Evolutionary conservation across 2,113 vertebrate genomes (phyloP).

Genomic region (Ascaphus truei): DNA sequence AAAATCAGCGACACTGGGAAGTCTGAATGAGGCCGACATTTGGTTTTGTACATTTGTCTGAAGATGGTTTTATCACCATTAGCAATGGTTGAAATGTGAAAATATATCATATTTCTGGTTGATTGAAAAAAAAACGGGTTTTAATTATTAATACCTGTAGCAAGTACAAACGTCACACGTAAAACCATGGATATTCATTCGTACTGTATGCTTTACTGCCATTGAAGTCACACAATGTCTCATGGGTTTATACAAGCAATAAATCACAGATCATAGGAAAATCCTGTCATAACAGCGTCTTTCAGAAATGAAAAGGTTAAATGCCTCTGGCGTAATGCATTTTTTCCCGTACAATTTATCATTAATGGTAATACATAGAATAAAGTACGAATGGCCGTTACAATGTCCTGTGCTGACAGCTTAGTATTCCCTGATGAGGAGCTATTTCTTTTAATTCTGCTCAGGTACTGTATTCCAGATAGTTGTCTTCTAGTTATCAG

Average conservation of each 20-base stretch:
- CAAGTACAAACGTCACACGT: too few relatives aligned
- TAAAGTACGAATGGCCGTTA: neutral
- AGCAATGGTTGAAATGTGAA: too few relatives aligned
- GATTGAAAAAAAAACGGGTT: too few relatives aligned
- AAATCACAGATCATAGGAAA: neutral
- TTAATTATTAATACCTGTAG: too few relatives aligned
- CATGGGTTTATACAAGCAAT: neutral
- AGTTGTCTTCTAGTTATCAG: conserved; percentile 28
- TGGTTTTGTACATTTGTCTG: too few relatives aligned
- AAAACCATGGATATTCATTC: neutral
- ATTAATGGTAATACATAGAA: neutral
- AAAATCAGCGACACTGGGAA: too few relatives aligned
- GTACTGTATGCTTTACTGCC: neutral
- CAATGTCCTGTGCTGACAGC: neutral
- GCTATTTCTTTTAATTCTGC: neutral
- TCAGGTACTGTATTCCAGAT: conserved; percentile 5
- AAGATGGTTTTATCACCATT: too few relatives aligned
- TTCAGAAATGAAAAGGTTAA: neutral
- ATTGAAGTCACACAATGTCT: neutral
- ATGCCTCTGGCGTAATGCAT: neutral
- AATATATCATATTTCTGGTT: too few relatives aligned
- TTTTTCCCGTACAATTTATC: neutral
- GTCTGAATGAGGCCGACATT: too few relatives aligned
- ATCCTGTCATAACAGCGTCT: neutral
- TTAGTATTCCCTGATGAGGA: neutral